Conservation (phyloP, 1,140 invertebrate genomes). For the Drosophila tani region DNA sequence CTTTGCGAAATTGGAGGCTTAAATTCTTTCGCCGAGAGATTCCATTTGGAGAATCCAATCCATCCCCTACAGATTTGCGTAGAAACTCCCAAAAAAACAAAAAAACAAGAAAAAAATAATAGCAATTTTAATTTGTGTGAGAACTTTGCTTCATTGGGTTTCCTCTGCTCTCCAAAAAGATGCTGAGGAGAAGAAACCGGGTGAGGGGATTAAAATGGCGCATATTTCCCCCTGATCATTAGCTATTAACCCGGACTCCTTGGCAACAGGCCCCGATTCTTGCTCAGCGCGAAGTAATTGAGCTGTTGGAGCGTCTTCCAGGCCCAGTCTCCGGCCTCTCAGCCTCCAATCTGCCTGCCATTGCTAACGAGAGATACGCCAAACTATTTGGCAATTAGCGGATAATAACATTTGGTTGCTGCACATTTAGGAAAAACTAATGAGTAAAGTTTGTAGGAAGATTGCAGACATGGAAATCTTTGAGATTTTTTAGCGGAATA, state of each 20-base stretch:
- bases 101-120: conserved; percentile 4
- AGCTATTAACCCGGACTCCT: conserved; percentile 58
- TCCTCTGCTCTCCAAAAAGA: conserved; percentile 7
- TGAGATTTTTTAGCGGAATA: background rate
- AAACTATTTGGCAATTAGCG: conserved; percentile 52
- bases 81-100: conserved; percentile 20
- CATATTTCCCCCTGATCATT: conserved; percentile 74
- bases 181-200: conserved; percentile 2
- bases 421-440: conserved; percentile 32
- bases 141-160: conserved; percentile 56
- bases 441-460: conserved; percentile 8
- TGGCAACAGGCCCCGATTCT: conserved; percentile 53
- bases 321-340: conserved; percentile 13
- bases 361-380: conserved; percentile 44
- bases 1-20: conserved; percentile 70
- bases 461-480: conserved; percentile 1
- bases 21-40: conserved; percentile 67
- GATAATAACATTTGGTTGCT: conserved; percentile 45
- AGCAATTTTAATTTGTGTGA: conserved; percentile 78
- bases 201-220: conserved; percentile 71
- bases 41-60: conserved; percentile 38
- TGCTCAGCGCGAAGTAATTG: conserved; percentile 38
- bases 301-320: conserved; percentile 34
- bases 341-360: conserved; percentile 36
- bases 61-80: conserved; percentile 55